Evolutionary conservation across 1,140 invertebrate species (phyloP).

Genomic region (Nixonia krombeini): DNA sequence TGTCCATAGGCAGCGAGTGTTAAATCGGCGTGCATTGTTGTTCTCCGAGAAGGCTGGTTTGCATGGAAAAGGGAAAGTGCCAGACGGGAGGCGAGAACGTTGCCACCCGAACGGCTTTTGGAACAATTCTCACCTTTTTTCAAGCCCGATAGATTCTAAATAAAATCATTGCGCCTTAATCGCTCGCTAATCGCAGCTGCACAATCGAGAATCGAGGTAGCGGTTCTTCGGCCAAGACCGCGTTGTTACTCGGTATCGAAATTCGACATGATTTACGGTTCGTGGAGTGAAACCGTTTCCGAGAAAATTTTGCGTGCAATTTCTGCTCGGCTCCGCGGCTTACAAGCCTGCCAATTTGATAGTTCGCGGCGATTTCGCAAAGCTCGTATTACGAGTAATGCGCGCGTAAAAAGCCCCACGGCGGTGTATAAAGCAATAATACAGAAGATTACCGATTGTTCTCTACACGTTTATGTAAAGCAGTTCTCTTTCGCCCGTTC

Average conservation of each 20-base stretch:
- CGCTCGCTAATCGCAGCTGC: too few species aligned
- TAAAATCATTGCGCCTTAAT: too few species aligned
- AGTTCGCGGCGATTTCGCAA: neutral
- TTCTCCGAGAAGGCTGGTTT: constrained; percentile 28
- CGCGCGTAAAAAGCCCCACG: neutral
- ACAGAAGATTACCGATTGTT: neutral
- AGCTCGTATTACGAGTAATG: constrained; percentile 1
- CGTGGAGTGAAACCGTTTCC: neutral
- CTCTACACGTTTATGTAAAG: constrained; percentile 3
- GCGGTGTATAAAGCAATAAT: neutral
- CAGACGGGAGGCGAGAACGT: neutral
- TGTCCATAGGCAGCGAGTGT: constrained; percentile 39
- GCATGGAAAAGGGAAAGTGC: neutral
- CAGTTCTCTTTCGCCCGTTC: neutral
- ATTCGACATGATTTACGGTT: neutral
- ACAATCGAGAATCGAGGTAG: too few species aligned
- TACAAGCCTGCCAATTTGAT: constrained; percentile 1
- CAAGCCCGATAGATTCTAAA: neutral
- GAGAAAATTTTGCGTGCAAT: neutral
- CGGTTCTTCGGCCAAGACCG: too few species aligned
- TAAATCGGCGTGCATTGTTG: constrained; percentile 39
- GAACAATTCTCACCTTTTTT: neutral
- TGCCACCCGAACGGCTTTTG: neutral
- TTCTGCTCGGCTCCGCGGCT: neutral
- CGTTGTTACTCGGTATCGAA: neutral